Percentiles rank a stretch among this genome's conserved stretches.
These are phyloP conservation scores for Apodemia hepburni DNA, from an alignment of 2,888 invertebrate species.

Conservation along the genomic window DNA sequence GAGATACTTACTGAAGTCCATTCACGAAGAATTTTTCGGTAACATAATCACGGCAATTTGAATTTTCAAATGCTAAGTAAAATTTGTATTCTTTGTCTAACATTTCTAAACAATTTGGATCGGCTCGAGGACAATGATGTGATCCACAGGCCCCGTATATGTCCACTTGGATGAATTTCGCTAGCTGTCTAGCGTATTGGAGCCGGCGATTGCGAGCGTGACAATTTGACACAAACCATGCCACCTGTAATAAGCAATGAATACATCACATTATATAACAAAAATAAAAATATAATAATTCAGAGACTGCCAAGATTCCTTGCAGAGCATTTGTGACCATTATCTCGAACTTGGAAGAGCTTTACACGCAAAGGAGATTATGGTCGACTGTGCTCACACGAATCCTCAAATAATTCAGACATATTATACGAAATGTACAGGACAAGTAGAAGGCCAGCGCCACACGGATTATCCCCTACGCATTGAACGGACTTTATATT, in stretches of 20 bases:
- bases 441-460: no score
- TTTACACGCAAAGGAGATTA: no score
- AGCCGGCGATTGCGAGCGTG: conserved; percentile 94
- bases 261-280: background rate
- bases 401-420: no score
- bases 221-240: conserved; percentile 99
- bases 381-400: no score
- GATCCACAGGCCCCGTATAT: conserved; percentile 95
- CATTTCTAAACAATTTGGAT: conserved; percentile 93
- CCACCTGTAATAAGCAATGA: conserved; percentile 78
- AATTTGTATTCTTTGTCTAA: conserved; percentile 96
- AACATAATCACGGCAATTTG: conserved; percentile 97
- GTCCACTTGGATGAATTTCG: conserved; percentile 93
- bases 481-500: no score
- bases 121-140: conserved; percentile 90
- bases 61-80: conserved; percentile 98
- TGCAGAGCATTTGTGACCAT: no score
- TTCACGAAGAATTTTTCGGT: conserved; percentile 99
- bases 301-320: no score
- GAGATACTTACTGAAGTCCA: conserved; percentile 87
- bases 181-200: conserved; percentile 91
- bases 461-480: no score
- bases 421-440: no score
- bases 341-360: no score
- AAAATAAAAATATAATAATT: no score